A percentile compares a stretch with the other conserved stretches of the same genome.
phyloP scores from a whole-genome alignment of 2,888 invertebrate species.

The Drosophila diplacantha region DNA sequence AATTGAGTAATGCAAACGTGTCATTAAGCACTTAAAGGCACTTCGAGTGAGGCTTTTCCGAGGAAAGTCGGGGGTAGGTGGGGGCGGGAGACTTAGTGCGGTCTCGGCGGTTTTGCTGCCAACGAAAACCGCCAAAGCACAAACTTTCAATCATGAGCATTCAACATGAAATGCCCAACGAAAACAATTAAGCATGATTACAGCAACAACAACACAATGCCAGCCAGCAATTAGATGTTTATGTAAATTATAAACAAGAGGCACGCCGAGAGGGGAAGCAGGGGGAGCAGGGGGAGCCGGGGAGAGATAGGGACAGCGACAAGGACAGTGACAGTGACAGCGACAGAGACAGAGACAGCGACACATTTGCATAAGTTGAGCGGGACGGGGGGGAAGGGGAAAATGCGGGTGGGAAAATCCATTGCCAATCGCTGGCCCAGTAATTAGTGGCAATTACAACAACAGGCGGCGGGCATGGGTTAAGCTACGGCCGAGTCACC shows the following conservation, averaged over 20 bases:
- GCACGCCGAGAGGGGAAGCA: background rate
- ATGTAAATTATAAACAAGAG: constrained; percentile 64
- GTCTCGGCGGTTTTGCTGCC: constrained; percentile 49
- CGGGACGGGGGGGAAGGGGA: background rate
- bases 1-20: constrained; percentile 66
- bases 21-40: constrained; percentile 68
- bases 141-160: constrained; percentile 68
- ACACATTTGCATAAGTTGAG: constrained; percentile 59
- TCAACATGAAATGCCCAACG: constrained; percentile 63
- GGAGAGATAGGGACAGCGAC: constrained; percentile 15
- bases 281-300: background rate
- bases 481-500: too few relatives aligned
- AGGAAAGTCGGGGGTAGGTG: background rate
- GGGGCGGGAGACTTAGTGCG: constrained; percentile 24
- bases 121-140: constrained; percentile 63
- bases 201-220: constrained; percentile 53
- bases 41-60: constrained; percentile 38
- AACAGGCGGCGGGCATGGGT: constrained; percentile 19
- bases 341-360: constrained; percentile 22
- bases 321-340: constrained; percentile 38
- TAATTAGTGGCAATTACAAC: constrained; percentile 68
- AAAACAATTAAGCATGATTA: constrained; percentile 71
- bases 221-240: constrained; percentile 68
- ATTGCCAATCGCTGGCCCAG: constrained; percentile 55
- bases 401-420: constrained; percentile 12